Evolutionary conservation across 2,113 vertebrate species (phyloP).

Genomic region (Percopsis transmontana): DNA sequence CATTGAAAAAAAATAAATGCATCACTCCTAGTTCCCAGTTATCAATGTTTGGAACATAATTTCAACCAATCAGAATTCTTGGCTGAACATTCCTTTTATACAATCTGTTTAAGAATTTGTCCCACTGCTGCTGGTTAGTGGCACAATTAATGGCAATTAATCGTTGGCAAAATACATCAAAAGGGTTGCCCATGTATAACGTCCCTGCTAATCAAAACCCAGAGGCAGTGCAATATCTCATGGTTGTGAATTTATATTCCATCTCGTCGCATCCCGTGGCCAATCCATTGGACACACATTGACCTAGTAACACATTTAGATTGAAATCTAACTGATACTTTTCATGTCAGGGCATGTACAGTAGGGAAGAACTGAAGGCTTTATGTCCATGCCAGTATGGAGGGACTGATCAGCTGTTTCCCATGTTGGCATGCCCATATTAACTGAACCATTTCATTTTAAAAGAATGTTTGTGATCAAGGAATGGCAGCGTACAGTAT

Average conservation of each 20-base stretch:
- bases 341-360: slow-evolving; percentile 22
- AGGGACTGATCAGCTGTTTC: slow-evolving; percentile 12
- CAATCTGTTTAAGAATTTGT: not conserved
- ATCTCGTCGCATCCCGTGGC: slow-evolving; percentile 10
- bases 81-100: not conserved
- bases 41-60: slow-evolving; percentile 1
- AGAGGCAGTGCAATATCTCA: slow-evolving; percentile 15
- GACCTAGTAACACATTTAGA: slow-evolving; percentile 54
- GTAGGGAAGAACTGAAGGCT: not conserved
- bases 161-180: not conserved
- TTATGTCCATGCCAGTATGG: not conserved
- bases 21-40: no score
- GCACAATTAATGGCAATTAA: not conserved
- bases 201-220: not conserved
- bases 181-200: not conserved
- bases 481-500: not conserved
- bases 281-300: slow-evolving; percentile 40
- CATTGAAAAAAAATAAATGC: no score
- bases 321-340: slow-evolving; percentile 13
- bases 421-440: not conserved
- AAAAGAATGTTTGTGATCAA: slow-evolving; percentile 11
- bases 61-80: no score
- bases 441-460: slow-evolving; percentile 22
- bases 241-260: slow-evolving; percentile 17
- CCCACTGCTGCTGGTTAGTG: no score